phyloP scores from a whole-genome alignment of 2,888 invertebrate genomes.

The Alloscopus bannaensis region DNA sequence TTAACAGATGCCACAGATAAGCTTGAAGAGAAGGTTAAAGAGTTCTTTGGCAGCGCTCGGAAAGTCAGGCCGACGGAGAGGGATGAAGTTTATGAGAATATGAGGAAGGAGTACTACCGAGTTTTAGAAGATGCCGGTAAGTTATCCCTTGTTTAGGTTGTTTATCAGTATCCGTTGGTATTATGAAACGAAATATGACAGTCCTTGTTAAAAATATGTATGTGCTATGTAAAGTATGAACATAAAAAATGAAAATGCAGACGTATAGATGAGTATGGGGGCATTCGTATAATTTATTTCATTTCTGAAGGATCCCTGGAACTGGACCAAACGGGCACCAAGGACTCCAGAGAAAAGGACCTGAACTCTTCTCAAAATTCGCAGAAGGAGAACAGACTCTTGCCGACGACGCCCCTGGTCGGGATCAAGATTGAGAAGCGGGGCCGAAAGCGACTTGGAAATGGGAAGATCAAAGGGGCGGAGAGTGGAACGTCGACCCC shows the following conservation, averaged over 20 bases:
- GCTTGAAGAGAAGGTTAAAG: constrained; percentile 90
- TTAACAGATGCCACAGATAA: constrained; percentile 90
- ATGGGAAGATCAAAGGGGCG: constrained; percentile 47
- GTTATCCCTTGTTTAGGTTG: neutral
- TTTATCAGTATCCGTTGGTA: neutral
- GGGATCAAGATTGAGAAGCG: constrained; percentile 55
- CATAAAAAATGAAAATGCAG: neutral
- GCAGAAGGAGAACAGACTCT: constrained; percentile 46
- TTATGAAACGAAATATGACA: neutral
- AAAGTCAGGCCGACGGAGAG: constrained; percentile 84
- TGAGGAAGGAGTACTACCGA: constrained; percentile 91
- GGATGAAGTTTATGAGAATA: constrained; percentile 88
- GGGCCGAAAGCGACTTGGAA: constrained; percentile 45
- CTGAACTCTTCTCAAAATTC: constrained; percentile 44
- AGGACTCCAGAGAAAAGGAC: constrained; percentile 46
- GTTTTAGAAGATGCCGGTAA: constrained; percentile 89
- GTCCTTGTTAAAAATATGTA: neutral
- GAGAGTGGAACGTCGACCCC: constrained; percentile 54
- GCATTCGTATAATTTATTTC: no score
- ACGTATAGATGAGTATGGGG: neutral
- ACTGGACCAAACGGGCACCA: constrained; percentile 38
- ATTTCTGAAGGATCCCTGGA: constrained; percentile 34
- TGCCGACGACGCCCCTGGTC: constrained; percentile 29
- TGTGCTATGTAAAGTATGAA: neutral
- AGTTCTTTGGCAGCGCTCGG: constrained; percentile 90